Conservation (phyloP, 2,113 vertebrate species). For the Taurulus bubalis region DNA sequence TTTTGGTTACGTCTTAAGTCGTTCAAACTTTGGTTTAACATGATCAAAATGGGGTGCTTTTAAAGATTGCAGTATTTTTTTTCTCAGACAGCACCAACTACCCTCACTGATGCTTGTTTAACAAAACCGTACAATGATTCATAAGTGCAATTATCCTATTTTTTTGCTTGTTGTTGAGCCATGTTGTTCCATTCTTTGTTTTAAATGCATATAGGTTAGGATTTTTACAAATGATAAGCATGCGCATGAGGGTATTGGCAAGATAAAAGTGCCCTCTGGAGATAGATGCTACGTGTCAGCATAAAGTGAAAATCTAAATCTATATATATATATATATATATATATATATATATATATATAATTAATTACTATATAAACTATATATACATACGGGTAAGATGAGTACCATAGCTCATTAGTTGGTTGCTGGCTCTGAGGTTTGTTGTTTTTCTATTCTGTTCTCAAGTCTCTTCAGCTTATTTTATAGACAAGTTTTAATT, state of each 20-base stretch:
- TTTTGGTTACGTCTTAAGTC: conserved; percentile 78
- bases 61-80: conserved; percentile 86
- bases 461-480: conserved; percentile 55
- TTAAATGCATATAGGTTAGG: conserved; percentile 65
- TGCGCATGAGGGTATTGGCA: conserved; percentile 53
- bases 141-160: conserved; percentile 99
- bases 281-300: conserved; percentile 72
- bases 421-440: conserved; percentile 75
- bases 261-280: conserved; percentile 55
- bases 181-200: conserved; percentile 76
- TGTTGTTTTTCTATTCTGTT: conserved; percentile 40
- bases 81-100: conserved; percentile 71
- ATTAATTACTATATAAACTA: conserved; percentile 75
- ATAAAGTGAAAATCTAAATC: conserved; percentile 72
- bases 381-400: conserved; percentile 87
- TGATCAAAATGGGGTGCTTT: conserved; percentile 88
- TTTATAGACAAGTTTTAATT: conserved; percentile 70
- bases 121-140: conserved; percentile 83
- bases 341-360: conserved; percentile 1
- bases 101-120: conserved; percentile 79
- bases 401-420: conserved; percentile 77
- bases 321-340: conserved; percentile 44
- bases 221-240: conserved; percentile 74
- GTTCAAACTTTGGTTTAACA: conserved; percentile 73
- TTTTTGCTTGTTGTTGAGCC: conserved; percentile 81